A percentile compares a stretch with the other conserved stretches of the same genome.
Conservation (phyloP, 1,140 invertebrate genomes). For the Drosophila oshimai region DNA sequence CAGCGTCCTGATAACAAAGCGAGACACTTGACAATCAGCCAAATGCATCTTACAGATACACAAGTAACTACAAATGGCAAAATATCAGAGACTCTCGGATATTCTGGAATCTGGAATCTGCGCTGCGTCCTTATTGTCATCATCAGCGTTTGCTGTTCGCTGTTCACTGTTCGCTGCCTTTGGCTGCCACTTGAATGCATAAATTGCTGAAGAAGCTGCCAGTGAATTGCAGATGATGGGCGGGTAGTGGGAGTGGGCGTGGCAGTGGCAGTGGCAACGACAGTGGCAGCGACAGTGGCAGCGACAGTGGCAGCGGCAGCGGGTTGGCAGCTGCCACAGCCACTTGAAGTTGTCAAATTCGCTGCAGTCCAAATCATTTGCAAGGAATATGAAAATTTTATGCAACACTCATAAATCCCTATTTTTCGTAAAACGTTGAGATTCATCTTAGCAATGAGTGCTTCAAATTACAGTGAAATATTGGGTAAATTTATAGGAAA, state of each 20-base stretch:
- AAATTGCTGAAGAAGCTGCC: constrained; percentile 65
- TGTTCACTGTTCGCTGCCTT: constrained; percentile 43
- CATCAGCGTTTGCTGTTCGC: constrained; percentile 48
- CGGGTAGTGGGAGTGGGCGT: constrained; percentile 7
- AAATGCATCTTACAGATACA: constrained; percentile 67
- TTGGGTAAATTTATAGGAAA: constrained; percentile 2
- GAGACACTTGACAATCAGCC: constrained; percentile 68
- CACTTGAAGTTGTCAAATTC: constrained; percentile 77
- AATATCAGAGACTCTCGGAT: constrained; percentile 35
- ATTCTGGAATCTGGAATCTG: constrained; percentile 20
- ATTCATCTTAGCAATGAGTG: not conserved
- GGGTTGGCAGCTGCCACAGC: constrained; percentile 54
- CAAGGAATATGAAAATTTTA: constrained; percentile 61
- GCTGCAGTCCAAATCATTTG: constrained; percentile 67
- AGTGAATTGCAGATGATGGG: constrained; percentile 49
- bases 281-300: constrained; percentile 31
- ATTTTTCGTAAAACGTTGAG: not conserved
- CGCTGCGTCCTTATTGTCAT: constrained; percentile 34
- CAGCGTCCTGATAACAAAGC: constrained; percentile 53
- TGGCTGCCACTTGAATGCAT: constrained; percentile 76
- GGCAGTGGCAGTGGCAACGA: not conserved
- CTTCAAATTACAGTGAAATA: not conserved
- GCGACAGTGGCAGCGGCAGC: not conserved
- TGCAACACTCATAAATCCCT: constrained; percentile 29
- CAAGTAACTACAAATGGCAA: constrained; percentile 46